Evolutionary conservation across 2,113 vertebrate genomes (phyloP).

Genomic region (Etheostoma spectabile): DNA sequence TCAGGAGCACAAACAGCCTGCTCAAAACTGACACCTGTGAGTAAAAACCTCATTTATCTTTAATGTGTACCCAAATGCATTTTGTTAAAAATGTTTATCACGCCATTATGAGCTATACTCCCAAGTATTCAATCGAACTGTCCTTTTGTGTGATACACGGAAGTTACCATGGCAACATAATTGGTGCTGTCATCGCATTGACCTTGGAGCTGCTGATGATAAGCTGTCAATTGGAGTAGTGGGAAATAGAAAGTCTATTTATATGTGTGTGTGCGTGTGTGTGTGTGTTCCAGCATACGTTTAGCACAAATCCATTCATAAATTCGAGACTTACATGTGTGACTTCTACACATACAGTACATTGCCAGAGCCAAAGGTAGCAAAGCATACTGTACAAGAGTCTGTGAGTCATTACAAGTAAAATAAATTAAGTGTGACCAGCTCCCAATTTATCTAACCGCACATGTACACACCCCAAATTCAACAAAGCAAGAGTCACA

Average conservation of each 20-base stretch:
- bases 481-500: neutral
- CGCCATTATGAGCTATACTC: neutral
- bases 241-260: slow-evolving; percentile 33
- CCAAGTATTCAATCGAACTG: neutral
- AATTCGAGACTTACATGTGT: slow-evolving; percentile 6
- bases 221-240: slow-evolving; percentile 24
- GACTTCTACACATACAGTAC: slow-evolving; percentile 6
- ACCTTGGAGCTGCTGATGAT: slow-evolving; percentile 51
- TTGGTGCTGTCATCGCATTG: slow-evolving; percentile 54
- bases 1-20: slow-evolving; percentile 94
- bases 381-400: neutral
- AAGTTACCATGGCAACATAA: slow-evolving; percentile 46
- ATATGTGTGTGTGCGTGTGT: neutral
- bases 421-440: neutral
- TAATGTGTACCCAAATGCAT: neutral
- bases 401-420: neutral
- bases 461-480: neutral
- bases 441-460: neutral
- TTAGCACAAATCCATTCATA: slow-evolving; percentile 35
- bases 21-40: slow-evolving; percentile 96
- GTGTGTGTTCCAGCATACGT: neutral
- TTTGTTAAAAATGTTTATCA: neutral
- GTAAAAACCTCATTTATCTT: slow-evolving; percentile 48
- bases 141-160: neutral
- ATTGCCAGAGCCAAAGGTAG: slow-evolving; percentile 1